Evolutionary conservation across 1,140 invertebrate species (phyloP).

Genomic region (Cydia pomonella): DNA sequence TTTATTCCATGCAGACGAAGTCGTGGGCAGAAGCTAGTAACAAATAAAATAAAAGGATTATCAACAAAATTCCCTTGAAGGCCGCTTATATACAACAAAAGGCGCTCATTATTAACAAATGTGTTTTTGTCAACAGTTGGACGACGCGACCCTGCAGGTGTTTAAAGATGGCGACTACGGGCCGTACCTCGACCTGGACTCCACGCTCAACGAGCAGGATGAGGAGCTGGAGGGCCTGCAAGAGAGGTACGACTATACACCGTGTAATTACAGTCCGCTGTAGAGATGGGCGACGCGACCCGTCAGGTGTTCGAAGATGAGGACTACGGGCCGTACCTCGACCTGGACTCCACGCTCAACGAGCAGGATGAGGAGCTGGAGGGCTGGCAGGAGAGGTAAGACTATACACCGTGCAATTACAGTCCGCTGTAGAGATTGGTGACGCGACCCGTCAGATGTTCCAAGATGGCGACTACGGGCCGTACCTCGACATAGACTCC

Average conservation of each 20-base stretch:
- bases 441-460: slow-evolving; percentile 97
- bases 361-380: slow-evolving; percentile 98
- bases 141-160: slow-evolving; percentile 97
- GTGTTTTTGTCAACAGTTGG: slow-evolving; percentile 88
- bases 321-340: slow-evolving; percentile 97
- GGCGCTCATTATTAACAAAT: no score
- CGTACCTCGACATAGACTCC: slow-evolving; percentile 97
- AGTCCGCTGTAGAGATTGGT: slow-evolving; percentile 77
- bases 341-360: slow-evolving; percentile 95
- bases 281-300: slow-evolving; percentile 90
- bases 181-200: slow-evolving; percentile 97
- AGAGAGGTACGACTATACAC: slow-evolving; percentile 88
- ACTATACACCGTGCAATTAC: neutral
- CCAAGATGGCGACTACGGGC: slow-evolving; percentile 97
- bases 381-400: slow-evolving; percentile 96
- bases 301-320: slow-evolving; percentile 97
- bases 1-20: no score
- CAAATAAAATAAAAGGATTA: no score
- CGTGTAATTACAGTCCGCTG: neutral
- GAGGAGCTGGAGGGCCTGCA: slow-evolving; percentile 98
- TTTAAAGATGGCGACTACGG: slow-evolving; percentile 98
- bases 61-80: no score
- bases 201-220: slow-evolving; percentile 95
- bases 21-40: no score
- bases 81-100: no score